Conservation (phyloP, 2,113 vertebrate species). For the Thamnophis sirtalis region DNA sequence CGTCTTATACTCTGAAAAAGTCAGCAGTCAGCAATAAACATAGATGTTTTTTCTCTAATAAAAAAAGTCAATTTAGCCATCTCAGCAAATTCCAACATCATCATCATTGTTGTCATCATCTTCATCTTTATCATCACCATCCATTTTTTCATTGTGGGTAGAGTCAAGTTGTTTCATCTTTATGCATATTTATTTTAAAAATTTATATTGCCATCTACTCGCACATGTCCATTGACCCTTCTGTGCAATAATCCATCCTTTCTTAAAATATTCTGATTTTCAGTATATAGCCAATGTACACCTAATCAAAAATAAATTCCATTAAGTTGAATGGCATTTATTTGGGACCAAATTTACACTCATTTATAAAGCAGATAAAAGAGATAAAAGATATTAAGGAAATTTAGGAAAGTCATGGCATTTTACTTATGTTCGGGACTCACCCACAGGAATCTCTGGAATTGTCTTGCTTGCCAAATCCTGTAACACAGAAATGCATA, state of each 20-base stretch:
- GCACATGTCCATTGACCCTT: not conserved
- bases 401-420: not conserved
- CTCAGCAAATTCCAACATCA: not conserved
- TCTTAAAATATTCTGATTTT: not conserved
- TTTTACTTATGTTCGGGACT: slow-evolving; percentile 32
- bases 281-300: not conserved
- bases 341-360: not conserved
- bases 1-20: no score
- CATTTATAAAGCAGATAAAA: not conserved
- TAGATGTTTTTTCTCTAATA: no score
- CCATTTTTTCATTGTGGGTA: not conserved
- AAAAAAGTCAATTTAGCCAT: not conserved
- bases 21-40: not conserved
- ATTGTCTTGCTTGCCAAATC: not conserved
- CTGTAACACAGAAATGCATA: slow-evolving; percentile 48
- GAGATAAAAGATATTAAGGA: not conserved
- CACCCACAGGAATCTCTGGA: slow-evolving; percentile 69
- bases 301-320: not conserved
- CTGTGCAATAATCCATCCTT: not conserved
- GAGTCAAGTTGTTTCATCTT: not conserved
- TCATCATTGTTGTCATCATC: no score
- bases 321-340: not conserved
- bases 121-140: not conserved
- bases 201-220: no score
- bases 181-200: not conserved